Percentiles rank a stretch among this genome's conserved stretches.
These are phyloP conservation scores for Cosmorhoe ocellata DNA, from an alignment of 2,888 invertebrate species.

Conservation along the genomic window DNA sequence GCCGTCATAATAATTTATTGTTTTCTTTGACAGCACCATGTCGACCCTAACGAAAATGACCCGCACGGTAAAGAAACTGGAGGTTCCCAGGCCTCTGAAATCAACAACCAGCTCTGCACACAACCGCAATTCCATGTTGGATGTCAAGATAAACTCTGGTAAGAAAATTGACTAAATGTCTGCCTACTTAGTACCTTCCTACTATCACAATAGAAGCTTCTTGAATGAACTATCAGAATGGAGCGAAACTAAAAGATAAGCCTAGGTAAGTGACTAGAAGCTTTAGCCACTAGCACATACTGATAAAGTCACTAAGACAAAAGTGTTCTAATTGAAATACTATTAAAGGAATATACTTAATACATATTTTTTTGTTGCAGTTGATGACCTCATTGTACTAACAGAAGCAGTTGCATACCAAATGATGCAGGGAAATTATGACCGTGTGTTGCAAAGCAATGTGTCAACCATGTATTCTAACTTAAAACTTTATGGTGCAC, in stretches of 20 bases:
- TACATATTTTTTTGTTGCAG: slow-evolving; percentile 76
- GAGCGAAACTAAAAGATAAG: too few relatives aligned
- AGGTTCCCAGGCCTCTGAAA: slow-evolving; percentile 89
- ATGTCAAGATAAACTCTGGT: slow-evolving; percentile 80
- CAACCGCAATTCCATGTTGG: slow-evolving; percentile 76
- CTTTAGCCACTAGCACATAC: too few relatives aligned
- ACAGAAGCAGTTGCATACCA: slow-evolving; percentile 91
- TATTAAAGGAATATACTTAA: too few relatives aligned
- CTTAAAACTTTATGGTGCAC: slow-evolving; percentile 90
- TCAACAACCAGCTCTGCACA: slow-evolving; percentile 81
- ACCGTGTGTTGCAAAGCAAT: slow-evolving; percentile 86
- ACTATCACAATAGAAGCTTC: background rate
- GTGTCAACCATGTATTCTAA: slow-evolving; percentile 91
- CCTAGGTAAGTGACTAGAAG: too few relatives aligned
- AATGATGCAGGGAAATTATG: slow-evolving; percentile 88
- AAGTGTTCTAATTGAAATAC: too few relatives aligned
- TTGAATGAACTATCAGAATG: background rate
- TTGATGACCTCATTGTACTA: slow-evolving; percentile 91
- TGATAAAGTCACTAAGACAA: too few relatives aligned
- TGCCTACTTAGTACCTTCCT: too few relatives aligned
- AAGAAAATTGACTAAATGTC: slow-evolving; percentile 41
- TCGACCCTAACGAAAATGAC: slow-evolving; percentile 85
- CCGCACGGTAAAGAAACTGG: slow-evolving; percentile 88
- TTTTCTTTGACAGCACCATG: slow-evolving; percentile 68
- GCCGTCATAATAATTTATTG: slow-evolving; percentile 2